Evolutionary conservation across 2,888 invertebrate genomes (phyloP).

Genomic region (Prostheceraeus crozeri): DNA sequence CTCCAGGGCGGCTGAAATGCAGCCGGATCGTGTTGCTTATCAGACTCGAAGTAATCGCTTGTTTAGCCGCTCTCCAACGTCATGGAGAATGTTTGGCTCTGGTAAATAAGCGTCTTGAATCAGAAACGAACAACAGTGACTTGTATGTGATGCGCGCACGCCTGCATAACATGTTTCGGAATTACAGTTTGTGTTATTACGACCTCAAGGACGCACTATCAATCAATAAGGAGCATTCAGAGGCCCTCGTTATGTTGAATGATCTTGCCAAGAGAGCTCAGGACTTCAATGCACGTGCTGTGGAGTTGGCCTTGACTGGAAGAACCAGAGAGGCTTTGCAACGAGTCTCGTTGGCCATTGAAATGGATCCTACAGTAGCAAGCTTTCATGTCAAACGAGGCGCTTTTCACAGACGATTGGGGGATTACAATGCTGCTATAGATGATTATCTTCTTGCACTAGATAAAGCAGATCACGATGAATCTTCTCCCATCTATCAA

Average conservation of each 20-base stretch:
- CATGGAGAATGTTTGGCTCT: constrained; percentile 54
- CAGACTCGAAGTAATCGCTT: constrained; percentile 55
- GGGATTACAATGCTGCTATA: constrained; percentile 55
- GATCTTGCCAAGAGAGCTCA: constrained; percentile 46
- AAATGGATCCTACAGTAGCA: constrained; percentile 52
- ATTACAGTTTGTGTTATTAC: constrained; percentile 49
- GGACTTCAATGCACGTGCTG: constrained; percentile 47
- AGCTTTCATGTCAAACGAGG: constrained; percentile 54
- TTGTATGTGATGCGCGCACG: constrained; percentile 54
- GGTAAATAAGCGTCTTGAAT: constrained; percentile 52
- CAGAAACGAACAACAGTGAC: constrained; percentile 50
- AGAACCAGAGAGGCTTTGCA: constrained; percentile 53
- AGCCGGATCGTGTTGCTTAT: constrained; percentile 51
- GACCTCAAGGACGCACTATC: constrained; percentile 54
- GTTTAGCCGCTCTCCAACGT: constrained; percentile 52
- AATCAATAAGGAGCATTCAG: constrained; percentile 46
- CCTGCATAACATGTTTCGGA: constrained; percentile 53
- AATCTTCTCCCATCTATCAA: constrained; percentile 45
- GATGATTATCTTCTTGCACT: constrained; percentile 55
- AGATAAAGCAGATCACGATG: constrained; percentile 54
- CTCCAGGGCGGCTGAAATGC: constrained; percentile 51
- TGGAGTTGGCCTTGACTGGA: constrained; percentile 49
- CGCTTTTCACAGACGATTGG: constrained; percentile 50
- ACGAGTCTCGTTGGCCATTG: constrained; percentile 54
- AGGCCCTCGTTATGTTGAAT: constrained; percentile 48